Percentiles rank a stretch among this genome's conserved stretches.
phyloP scores from a whole-genome alignment of 1,140 invertebrate genomes.

The Leptonema lineaticorne region DNA sequence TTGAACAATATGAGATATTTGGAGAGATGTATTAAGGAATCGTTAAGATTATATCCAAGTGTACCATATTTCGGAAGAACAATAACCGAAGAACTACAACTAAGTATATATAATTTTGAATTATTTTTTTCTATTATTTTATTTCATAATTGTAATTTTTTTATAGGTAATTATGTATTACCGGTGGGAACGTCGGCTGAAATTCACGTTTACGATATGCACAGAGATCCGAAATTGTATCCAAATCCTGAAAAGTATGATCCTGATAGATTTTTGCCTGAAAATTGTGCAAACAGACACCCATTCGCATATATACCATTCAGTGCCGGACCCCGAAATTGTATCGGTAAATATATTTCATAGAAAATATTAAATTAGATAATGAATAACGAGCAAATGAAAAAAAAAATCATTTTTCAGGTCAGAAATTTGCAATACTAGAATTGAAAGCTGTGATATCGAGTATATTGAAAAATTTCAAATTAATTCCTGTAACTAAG shows the following conservation, averaged over 20 bases:
- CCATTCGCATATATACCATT: conserved; percentile 73
- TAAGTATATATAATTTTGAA: conserved; percentile 52
- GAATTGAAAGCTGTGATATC: conserved; percentile 73
- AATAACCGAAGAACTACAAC: conserved; percentile 59
- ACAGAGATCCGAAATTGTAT: conserved; percentile 66
- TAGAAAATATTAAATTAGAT: neutral
- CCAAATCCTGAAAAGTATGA: conserved; percentile 72
- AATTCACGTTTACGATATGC: conserved; percentile 62
- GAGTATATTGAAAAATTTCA: conserved; percentile 66
- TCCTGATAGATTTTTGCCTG: conserved; percentile 73
- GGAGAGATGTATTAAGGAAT: conserved; percentile 71
- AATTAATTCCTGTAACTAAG: conserved; percentile 58
- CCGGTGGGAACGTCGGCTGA: conserved; percentile 59
- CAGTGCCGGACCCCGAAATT: conserved; percentile 74
- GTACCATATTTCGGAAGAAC: conserved; percentile 69
- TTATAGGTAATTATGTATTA: conserved; percentile 52
- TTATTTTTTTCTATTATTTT: neutral
- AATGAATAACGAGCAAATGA: too few relatives aligned
- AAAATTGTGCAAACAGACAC: conserved; percentile 60
- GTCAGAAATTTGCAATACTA: conserved; percentile 75
- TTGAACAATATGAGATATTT: conserved; percentile 68
- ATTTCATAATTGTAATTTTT: neutral
- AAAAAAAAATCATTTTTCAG: conserved; percentile 46
- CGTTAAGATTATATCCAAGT: conserved; percentile 67
- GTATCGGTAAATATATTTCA: conserved; percentile 62